Base-by-base conservation (phyloP, 2,888 invertebrate genomes). In the Lasioglossum calceatum region DNA sequence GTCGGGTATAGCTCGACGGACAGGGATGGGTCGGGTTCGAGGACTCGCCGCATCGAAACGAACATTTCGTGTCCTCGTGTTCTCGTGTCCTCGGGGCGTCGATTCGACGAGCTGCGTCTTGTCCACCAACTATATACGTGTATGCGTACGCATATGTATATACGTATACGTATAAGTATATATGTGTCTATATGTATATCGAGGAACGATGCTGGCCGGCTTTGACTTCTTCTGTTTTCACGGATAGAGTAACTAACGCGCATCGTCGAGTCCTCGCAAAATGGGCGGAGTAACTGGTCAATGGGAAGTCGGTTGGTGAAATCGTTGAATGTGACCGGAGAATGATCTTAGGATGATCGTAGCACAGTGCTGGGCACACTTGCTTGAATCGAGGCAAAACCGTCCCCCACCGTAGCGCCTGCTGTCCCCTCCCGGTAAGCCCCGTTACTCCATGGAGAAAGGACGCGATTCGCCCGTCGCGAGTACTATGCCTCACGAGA, bases 221-320 rank as follows among this genome's bases (percentile, higher is more conserved):
- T 77, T 44, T 88, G 87, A 81, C 84, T 86, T 88, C 88, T 74
- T 84, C 88, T 74, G 44, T 83, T 71, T 54, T 89, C 74, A 81
- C 80, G 84, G 88, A 74, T 82, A 86, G 81, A 77, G 70, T 87
- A 88, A 89, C 84, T 87, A 86, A 88, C 87, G 81, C 79, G 54
- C 85, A 81, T 85, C 64, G 87, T 87, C 77, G 87, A 91, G 86
- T 90, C 84, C 89, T 90, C 86, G 87, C 82, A 77, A 88, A 44
- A 89, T 93, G 94, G 94, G 94, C 94, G 94, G 93, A 94, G 92
- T 92, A 90, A 86, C 93, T 93, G 90, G 92, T 93, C 92, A 90
- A 91, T 91, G 91, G 89, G 90, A 39, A 70, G 70, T 70, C 23
- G 70, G 23, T 23, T 39, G 70, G 23, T 39, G 75, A 92, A 44